Evolutionary conservation across 2,797 vertebrate genomes (phyloP), one percentile per base, ranked within the genome.

Genomic region (Sebastes hubbsi): DNA sequence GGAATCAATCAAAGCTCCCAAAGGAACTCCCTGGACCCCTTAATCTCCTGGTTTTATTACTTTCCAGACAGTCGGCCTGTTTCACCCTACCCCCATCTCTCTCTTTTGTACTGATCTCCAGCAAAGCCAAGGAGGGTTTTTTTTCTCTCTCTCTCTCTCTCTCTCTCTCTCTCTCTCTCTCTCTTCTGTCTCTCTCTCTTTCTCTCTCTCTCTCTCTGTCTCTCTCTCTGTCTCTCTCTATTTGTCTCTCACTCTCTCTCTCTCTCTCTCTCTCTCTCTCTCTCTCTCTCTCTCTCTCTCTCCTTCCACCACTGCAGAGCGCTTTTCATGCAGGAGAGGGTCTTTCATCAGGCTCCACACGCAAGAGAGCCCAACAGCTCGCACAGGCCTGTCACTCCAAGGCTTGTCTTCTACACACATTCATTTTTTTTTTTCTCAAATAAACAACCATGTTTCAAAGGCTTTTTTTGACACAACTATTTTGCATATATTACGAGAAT

Each of bases 1-100:
- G 95, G 95, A 96, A 96, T 95, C 95, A 95, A 95, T 95, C 94
- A 96, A 89, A 94, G 92, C 93, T 95, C 96, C 95, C 96, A 92
- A 86, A 96, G 95, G 95, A 95, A 95, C 95, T 94, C 94, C 94
- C 87, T 60, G 91, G 91, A 91, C 94, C 94, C 94, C 95, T 94
- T 96, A 96, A 96, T 96, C 96, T 96, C 94, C 94, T 93, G 94
- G 93, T 96, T 96, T 96, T 96, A 96, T 96, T 95, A 96, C 95
- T 96, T 96, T 96, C 95, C 96, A 96, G 96, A 96, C 94, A 94
- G 94, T 96, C 93, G 60, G 93, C 91, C 93, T 89, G 80, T 93
- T 95, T 93, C 92, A 93, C 96, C 95, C 95, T 95, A 93, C 95
- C 95, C 95, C 95, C 94, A 94, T 94, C 89, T 88, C 87, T 87